Conservation (phyloP, 2,113 vertebrate species). For the Apodemus sylvaticus region DNA sequence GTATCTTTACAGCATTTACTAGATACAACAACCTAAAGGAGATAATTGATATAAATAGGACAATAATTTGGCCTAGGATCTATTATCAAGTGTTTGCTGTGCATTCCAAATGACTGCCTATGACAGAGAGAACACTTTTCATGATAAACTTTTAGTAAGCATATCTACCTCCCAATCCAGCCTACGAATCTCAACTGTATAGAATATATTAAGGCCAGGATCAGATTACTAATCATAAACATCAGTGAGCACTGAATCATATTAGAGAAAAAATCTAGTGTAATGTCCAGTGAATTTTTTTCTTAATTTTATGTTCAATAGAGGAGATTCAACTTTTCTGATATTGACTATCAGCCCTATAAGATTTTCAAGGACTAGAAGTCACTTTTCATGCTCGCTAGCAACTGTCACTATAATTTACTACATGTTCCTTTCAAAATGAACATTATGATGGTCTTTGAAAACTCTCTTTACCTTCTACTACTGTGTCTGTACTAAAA, state of each 20-base stretch:
- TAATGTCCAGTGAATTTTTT: not conserved
- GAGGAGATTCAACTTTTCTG: not conserved
- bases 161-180: slow-evolving; percentile 13
- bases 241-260: not conserved
- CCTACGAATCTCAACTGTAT: not conserved
- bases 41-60: slow-evolving; percentile 70
- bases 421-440: not conserved
- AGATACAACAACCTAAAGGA: slow-evolving; percentile 61
- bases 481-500: not conserved
- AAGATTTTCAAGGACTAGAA: not conserved
- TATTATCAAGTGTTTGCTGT: slow-evolving; percentile 42
- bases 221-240: not conserved
- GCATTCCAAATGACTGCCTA: slow-evolving; percentile 41
- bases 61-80: slow-evolving; percentile 50
- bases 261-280: not conserved
- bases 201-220: not conserved
- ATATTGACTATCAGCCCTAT: not conserved
- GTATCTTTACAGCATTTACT: slow-evolving; percentile 15
- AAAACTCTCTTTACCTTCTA: not conserved
- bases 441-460: not conserved
- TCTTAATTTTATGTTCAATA: not conserved
- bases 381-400: not conserved
- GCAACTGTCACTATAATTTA: not conserved
- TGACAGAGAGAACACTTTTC: slow-evolving; percentile 41
- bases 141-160: slow-evolving; percentile 5